phyloP scores from a whole-genome alignment of 2,888 invertebrate species.

The Lobophora halterata region DNA sequence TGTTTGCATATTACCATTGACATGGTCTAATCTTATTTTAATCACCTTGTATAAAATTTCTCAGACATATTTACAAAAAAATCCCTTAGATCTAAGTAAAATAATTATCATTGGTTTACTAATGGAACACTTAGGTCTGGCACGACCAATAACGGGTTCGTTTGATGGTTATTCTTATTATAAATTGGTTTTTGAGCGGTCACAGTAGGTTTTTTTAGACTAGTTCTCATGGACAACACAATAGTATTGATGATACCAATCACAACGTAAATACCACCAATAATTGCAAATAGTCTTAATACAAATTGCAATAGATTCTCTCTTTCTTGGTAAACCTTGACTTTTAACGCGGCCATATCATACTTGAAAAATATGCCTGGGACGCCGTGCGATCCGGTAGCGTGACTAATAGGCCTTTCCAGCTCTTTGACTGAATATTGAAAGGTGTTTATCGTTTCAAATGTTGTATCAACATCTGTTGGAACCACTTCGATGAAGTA shows the following conservation, averaged over 20 bases:
- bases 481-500: slow-evolving; percentile 98
- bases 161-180: slow-evolving; percentile 35
- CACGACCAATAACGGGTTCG: slow-evolving; percentile 57
- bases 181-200: slow-evolving; percentile 32
- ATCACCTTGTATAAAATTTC: too few relatives aligned
- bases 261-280: slow-evolving; percentile 96
- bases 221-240: slow-evolving; percentile 53
- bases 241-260: slow-evolving; percentile 80
- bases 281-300: slow-evolving; percentile 93
- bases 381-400: slow-evolving; percentile 92
- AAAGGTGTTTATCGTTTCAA: slow-evolving; percentile 88
- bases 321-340: slow-evolving; percentile 89
- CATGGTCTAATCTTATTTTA: too few relatives aligned
- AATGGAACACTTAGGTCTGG: slow-evolving; percentile 62
- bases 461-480: slow-evolving; percentile 92
- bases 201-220: slow-evolving; percentile 36
- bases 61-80: slow-evolving; percentile 7
- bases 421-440: slow-evolving; percentile 97
- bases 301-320: slow-evolving; percentile 90
- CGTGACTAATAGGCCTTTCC: slow-evolving; percentile 86
- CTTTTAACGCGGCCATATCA: slow-evolving; percentile 94
- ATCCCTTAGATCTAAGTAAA: slow-evolving; percentile 1
- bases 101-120: slow-evolving; percentile 58
- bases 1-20: too few relatives aligned
- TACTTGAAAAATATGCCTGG: slow-evolving; percentile 98